These are phyloP conservation scores for Ennomos fuscantarius DNA, from an alignment of 2,888 invertebrate species.

Conservation along the genomic window DNA sequence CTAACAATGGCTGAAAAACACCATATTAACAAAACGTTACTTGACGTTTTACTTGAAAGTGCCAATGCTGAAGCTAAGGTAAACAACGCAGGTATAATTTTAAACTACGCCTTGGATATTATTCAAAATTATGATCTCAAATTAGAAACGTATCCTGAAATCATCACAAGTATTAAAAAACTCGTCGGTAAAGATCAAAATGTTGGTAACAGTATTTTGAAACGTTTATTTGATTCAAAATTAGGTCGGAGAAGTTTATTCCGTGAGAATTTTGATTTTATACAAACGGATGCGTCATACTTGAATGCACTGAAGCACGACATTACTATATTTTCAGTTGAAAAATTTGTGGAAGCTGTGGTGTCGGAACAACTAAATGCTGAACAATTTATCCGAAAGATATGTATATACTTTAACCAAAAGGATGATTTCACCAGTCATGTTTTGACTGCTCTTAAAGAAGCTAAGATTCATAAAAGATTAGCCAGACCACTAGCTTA, in stretches of 20 bases:
- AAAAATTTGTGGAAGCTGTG: slow-evolving; percentile 43
- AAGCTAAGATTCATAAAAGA: slow-evolving; percentile 15
- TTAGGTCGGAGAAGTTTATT: slow-evolving; percentile 57
- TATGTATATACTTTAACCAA: slow-evolving; percentile 62
- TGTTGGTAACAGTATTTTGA: slow-evolving; percentile 40
- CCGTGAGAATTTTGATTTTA: slow-evolving; percentile 49
- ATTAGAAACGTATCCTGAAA: slow-evolving; percentile 38
- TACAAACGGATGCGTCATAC: slow-evolving; percentile 55
- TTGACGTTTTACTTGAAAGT: slow-evolving; percentile 40
- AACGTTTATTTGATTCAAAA: slow-evolving; percentile 46
- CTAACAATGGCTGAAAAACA: slow-evolving; percentile 48
- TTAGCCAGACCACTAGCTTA: slow-evolving; percentile 36
- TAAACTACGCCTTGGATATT: slow-evolving; percentile 40
- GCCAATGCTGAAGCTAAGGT: slow-evolving; percentile 32
- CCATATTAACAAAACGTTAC: slow-evolving; percentile 39
- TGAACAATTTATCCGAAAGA: slow-evolving; percentile 49
- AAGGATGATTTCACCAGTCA: slow-evolving; percentile 49
- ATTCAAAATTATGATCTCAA: slow-evolving; percentile 47
- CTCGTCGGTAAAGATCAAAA: slow-evolving; percentile 40
- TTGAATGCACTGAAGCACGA: slow-evolving; percentile 63
- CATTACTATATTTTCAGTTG: slow-evolving; percentile 42
- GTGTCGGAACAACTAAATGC: slow-evolving; percentile 11
- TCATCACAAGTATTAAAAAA: slow-evolving; percentile 41
- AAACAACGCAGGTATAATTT: background rate
- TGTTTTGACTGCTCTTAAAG: slow-evolving; percentile 32